A percentile compares a stretch with the other conserved stretches of the same genome.
Evolutionary conservation across 2,113 vertebrate species (phyloP).

Genomic region (Indicator indicator): DNA sequence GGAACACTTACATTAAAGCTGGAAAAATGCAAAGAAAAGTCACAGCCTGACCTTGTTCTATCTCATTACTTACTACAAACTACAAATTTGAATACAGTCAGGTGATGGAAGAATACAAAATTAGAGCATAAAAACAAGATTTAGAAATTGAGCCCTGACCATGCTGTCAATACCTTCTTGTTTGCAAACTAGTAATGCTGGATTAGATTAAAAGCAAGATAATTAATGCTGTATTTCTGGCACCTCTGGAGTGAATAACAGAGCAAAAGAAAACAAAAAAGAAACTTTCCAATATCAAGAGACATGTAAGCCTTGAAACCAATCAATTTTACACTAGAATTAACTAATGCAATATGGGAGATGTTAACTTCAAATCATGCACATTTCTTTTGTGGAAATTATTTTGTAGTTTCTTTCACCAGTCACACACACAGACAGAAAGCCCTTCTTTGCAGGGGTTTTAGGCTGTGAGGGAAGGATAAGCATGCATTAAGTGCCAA

Average conservation of each 20-base stretch:
- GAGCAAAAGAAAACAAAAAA: not conserved
- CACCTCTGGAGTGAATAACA: not conserved
- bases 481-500: not conserved
- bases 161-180: not conserved
- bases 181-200: not conserved
- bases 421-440: fast-evolving
- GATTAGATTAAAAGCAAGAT: not conserved
- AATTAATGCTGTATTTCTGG: not conserved
- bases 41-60: not conserved
- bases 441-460: not conserved
- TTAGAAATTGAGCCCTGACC: not conserved
- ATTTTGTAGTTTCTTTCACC: not conserved
- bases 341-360: not conserved
- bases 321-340: not conserved
- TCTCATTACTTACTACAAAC: not conserved
- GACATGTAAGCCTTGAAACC: not conserved
- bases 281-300: not conserved
- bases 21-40: not conserved
- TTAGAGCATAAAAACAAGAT: slow-evolving; percentile 10
- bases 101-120: not conserved
- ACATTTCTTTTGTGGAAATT: not conserved
- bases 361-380: not conserved
- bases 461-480: not conserved
- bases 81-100: not conserved
- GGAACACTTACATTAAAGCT: not conserved